These are phyloP conservation scores for Antennarius striatus DNA, from an alignment of 2,113 vertebrate genomes.

Conservation along the genomic window DNA sequence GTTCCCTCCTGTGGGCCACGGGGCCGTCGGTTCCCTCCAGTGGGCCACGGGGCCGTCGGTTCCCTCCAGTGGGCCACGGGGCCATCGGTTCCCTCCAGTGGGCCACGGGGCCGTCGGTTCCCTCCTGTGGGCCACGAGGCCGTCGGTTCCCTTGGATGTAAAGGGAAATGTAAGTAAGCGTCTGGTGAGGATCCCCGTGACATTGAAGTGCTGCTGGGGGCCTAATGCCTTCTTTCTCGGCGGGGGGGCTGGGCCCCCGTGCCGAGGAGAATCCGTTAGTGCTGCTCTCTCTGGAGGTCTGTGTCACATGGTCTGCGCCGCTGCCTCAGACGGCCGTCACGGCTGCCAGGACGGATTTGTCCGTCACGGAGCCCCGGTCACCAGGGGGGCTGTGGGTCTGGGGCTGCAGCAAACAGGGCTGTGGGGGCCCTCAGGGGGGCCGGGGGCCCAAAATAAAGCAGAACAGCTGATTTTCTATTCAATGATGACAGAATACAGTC, in stretches of 20 bases:
- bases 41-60: too few relatives aligned
- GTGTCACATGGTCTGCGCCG: slow-evolving; percentile 51
- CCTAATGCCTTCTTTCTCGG: slow-evolving; percentile 30
- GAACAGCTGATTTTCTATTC: too few relatives aligned
- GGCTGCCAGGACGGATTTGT: slow-evolving; percentile 51
- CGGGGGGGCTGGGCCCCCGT: slow-evolving; percentile 35
- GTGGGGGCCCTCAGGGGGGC: too few relatives aligned
- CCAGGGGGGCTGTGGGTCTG: slow-evolving; percentile 27
- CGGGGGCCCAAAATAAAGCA: too few relatives aligned
- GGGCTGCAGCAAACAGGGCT: too few relatives aligned
- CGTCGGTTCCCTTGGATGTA: slow-evolving; percentile 15
- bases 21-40: too few relatives aligned
- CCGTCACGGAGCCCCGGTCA: slow-evolving; percentile 9
- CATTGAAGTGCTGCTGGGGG: slow-evolving; percentile 47
- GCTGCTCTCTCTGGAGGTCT: slow-evolving; percentile 54
- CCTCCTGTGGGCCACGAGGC: too few relatives aligned
- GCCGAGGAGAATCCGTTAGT: slow-evolving; percentile 52
- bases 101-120: too few relatives aligned
- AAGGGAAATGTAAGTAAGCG: slow-evolving; percentile 53
- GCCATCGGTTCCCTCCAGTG: too few relatives aligned
- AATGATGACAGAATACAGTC: too few relatives aligned
- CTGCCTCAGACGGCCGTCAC: slow-evolving; percentile 50
- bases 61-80: too few relatives aligned
- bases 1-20: too few relatives aligned
- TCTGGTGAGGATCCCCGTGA: slow-evolving; percentile 28